Conservation (phyloP, 2,888 invertebrate species). For the Heliconius ethilla region DNA sequence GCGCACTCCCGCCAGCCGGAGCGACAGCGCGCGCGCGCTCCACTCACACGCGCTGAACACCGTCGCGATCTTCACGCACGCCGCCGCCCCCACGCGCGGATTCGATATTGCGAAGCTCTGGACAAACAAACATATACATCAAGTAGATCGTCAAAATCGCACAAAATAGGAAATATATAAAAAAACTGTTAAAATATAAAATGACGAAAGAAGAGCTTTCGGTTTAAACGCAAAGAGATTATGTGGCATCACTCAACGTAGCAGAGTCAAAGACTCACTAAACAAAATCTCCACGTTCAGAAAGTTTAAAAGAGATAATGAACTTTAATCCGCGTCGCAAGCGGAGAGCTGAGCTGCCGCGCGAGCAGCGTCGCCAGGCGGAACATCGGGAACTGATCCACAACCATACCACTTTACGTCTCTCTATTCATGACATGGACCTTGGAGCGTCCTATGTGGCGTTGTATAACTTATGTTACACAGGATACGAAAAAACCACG, state of each 20-base stretch:
- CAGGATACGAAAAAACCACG: neutral
- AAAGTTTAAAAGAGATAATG: neutral
- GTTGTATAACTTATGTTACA: neutral
- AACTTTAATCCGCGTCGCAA: constrained; percentile 57
- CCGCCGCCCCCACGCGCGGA: constrained; percentile 51
- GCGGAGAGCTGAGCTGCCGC: constrained; percentile 57
- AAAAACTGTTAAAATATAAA: neutral
- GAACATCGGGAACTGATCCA: constrained; percentile 56
- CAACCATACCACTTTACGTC: constrained; percentile 31
- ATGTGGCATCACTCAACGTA: neutral
- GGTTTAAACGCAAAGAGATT: neutral
- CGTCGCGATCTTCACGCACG: constrained; percentile 52
- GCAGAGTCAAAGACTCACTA: neutral
- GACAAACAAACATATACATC: neutral
- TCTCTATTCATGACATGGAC: neutral
- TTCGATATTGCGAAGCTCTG: constrained; percentile 53
- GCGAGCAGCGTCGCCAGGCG: constrained; percentile 57
- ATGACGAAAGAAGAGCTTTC: neutral
- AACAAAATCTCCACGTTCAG: neutral
- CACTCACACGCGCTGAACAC: constrained; percentile 50
- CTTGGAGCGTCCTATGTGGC: neutral
- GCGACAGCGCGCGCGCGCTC: constrained; percentile 51
- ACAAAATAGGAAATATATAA: neutral
- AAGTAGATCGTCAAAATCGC: neutral
- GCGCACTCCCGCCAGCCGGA: constrained; percentile 46